phyloP scores from a whole-genome alignment of 1,140 invertebrate species.

The Ips typographus region DNA sequence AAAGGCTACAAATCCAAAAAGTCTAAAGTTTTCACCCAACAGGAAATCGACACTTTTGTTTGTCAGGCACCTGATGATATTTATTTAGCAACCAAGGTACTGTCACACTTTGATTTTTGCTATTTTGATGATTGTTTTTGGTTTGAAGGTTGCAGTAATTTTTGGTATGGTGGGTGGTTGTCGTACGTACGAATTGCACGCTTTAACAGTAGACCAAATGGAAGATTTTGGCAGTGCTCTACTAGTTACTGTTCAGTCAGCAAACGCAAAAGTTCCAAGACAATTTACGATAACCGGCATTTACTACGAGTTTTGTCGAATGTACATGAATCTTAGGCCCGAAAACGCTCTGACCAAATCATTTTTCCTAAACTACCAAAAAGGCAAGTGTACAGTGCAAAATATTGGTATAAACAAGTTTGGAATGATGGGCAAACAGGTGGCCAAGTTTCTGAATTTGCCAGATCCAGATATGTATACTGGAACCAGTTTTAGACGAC shows the following conservation, averaged over 20 bases:
- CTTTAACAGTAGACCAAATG: slow-evolving; percentile 21
- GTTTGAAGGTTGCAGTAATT: slow-evolving; percentile 31
- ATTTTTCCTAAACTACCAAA: slow-evolving; percentile 41
- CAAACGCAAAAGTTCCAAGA: slow-evolving; percentile 24
- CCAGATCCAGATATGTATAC: slow-evolving; percentile 43
- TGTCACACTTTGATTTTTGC: not conserved
- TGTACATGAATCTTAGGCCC: slow-evolving; percentile 23
- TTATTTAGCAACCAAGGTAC: slow-evolving; percentile 38
- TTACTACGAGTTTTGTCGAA: slow-evolving; percentile 2
- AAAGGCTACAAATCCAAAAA: slow-evolving; percentile 37
- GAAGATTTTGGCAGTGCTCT: slow-evolving; percentile 16
- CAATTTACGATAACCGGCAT: slow-evolving; percentile 25
- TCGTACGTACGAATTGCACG: slow-evolving; percentile 17
- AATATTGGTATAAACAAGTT: slow-evolving; percentile 44
- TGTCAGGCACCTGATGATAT: slow-evolving; percentile 33
- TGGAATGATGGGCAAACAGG: slow-evolving; percentile 40
- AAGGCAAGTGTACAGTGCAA: slow-evolving; percentile 45
- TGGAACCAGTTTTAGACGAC: slow-evolving; percentile 43
- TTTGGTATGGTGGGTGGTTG: slow-evolving; percentile 34
- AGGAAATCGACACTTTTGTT: slow-evolving; percentile 36
- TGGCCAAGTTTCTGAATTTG: slow-evolving; percentile 43
- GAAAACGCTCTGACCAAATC: not conserved
- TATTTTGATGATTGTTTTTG: not conserved
- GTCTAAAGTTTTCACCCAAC: slow-evolving; percentile 28
- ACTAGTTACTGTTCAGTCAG: slow-evolving; percentile 18